A percentile compares a stretch with the other conserved stretches of the same genome.
phyloP scores from a whole-genome alignment of 1,140 invertebrate species.

The Pseudomyrmex pallidus region DNA sequence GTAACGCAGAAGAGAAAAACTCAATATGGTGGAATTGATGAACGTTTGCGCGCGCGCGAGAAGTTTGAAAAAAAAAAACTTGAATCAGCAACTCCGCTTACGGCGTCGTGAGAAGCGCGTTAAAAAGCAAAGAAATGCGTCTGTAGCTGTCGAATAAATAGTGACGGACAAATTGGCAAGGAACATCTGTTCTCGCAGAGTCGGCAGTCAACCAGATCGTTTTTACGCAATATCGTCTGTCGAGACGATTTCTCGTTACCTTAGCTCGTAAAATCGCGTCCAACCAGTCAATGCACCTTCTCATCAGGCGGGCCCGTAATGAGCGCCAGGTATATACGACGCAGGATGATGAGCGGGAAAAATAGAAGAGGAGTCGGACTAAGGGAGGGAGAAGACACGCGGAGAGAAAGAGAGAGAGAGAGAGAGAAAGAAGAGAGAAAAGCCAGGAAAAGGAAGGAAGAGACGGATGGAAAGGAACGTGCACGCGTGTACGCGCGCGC shows the following conservation, averaged over 20 bases:
- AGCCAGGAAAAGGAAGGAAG: constrained; percentile 37
- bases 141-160: neutral
- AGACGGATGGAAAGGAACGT: constrained; percentile 32
- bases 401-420: constrained; percentile 38
- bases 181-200: neutral
- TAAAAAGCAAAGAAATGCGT: neutral
- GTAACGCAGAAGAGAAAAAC: too few relatives aligned
- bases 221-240: constrained; percentile 25
- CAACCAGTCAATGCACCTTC: constrained; percentile 35
- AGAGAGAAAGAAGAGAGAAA: constrained; percentile 18
- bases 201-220: constrained; percentile 44
- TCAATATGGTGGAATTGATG: too few relatives aligned
- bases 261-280: constrained; percentile 51
- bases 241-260: constrained; percentile 11
- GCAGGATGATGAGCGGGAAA: constrained; percentile 51
- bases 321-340: constrained; percentile 55
- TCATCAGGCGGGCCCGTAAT: constrained; percentile 64
- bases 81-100: too few relatives aligned
- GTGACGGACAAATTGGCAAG: neutral
- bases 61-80: too few relatives aligned
- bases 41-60: too few relatives aligned
- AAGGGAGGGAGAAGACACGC: neutral
- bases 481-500: constrained; percentile 62
- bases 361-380: constrained; percentile 34
- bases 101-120: too few relatives aligned